Evolutionary conservation across 2,113 vertebrate species (phyloP).

Genomic region (Clarias gariepinus): DNA sequence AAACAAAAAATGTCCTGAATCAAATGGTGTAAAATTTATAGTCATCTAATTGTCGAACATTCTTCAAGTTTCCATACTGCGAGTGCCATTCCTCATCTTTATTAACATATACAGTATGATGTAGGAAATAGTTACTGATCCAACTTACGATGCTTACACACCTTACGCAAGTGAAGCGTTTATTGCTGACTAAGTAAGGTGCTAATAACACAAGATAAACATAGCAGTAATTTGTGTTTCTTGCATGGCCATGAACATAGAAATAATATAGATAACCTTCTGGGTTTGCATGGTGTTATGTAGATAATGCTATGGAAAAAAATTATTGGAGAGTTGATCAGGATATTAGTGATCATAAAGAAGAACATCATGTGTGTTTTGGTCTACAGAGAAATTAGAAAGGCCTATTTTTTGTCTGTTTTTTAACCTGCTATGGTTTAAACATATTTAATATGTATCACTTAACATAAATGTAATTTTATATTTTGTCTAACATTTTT

Average conservation of each 20-base stretch:
- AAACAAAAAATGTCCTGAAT: background rate
- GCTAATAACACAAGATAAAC: background rate
- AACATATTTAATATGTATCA: background rate
- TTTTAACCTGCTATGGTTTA: background rate
- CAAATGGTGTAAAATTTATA: background rate
- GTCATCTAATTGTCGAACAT: background rate
- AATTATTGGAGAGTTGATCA: background rate
- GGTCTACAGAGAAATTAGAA: background rate
- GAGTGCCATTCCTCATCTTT: background rate
- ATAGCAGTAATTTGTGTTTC: background rate
- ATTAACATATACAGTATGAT: background rate
- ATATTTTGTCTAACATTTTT: background rate
- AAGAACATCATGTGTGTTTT: background rate
- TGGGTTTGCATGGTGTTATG: background rate
- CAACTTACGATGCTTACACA: background rate
- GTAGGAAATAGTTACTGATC: background rate
- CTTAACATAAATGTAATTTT: background rate
- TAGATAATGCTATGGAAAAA: constrained; percentile 1
- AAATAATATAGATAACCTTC: background rate
- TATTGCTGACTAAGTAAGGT: background rate
- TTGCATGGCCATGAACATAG: background rate
- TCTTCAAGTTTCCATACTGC: background rate
- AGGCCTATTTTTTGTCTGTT: background rate
- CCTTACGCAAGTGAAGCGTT: background rate
- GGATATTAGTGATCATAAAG: background rate